These are phyloP conservation scores for Cheilosia impressa DNA, from an alignment of 2,888 invertebrate genomes.

Conservation along the genomic window DNA sequence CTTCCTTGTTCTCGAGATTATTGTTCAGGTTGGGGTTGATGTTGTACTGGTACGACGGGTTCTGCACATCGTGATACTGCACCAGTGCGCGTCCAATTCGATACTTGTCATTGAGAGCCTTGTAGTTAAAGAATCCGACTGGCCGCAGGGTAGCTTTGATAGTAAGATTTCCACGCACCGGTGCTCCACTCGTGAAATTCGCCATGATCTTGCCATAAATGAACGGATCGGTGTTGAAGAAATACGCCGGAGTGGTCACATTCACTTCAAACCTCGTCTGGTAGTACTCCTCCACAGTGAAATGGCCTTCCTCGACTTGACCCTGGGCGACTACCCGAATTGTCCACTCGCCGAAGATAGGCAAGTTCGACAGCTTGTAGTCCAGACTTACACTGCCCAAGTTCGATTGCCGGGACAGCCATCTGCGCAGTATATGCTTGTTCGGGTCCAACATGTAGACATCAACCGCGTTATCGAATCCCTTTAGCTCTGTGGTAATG, in stretches of 20 bases:
- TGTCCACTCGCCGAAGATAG: slow-evolving; percentile 96
- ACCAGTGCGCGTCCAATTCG: slow-evolving; percentile 82
- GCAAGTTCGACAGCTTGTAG: slow-evolving; percentile 95
- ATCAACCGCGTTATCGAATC: slow-evolving; percentile 95
- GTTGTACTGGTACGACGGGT: slow-evolving; percentile 78
- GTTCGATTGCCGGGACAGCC: slow-evolving; percentile 97
- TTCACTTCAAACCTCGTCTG: slow-evolving; percentile 97
- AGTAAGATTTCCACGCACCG: slow-evolving; percentile 94
- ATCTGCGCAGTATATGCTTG: slow-evolving; percentile 93
- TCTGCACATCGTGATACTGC: slow-evolving; percentile 78
- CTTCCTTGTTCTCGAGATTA: slow-evolving; percentile 52
- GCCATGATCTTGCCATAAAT: slow-evolving; percentile 95
- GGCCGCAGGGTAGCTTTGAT: slow-evolving; percentile 91
- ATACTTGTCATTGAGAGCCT: slow-evolving; percentile 85
- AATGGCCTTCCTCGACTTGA: slow-evolving; percentile 93
- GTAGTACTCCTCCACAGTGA: slow-evolving; percentile 97
- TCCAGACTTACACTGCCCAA: slow-evolving; percentile 96
- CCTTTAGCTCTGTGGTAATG: slow-evolving; percentile 95
- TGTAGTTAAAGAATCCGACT: slow-evolving; percentile 86
- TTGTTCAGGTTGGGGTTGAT: slow-evolving; percentile 64
- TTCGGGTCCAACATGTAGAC: slow-evolving; percentile 96
- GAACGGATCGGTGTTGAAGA: slow-evolving; percentile 93
- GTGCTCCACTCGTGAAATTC: slow-evolving; percentile 97
- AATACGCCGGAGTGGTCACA: slow-evolving; percentile 97
- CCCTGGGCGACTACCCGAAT: slow-evolving; percentile 95